These are phyloP conservation scores for Alces alces DNA, from an alignment of 2,113 vertebrate genomes.

Conservation along the genomic window DNA sequence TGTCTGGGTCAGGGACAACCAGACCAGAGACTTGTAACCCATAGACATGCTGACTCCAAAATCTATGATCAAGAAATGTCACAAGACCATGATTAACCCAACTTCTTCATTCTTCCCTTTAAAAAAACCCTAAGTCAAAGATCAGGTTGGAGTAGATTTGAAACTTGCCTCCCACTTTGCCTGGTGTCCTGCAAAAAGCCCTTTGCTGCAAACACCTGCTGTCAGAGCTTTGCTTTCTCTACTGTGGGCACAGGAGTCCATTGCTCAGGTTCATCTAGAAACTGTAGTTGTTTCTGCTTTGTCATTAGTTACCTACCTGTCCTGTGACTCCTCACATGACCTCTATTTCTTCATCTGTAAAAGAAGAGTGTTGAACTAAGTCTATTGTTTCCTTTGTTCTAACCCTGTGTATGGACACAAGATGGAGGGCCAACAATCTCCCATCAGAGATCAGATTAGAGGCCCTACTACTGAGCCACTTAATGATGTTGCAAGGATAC, in stretches of 20 bases:
- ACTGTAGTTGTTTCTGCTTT: not conserved
- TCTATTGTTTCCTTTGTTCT: not conserved
- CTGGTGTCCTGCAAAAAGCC: not conserved
- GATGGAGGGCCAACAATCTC: not conserved
- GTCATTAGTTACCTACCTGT: not conserved
- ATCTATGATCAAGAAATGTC: not conserved
- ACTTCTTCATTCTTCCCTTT: not conserved
- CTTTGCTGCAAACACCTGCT: not conserved
- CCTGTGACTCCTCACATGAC: not conserved
- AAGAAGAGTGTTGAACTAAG: not conserved
- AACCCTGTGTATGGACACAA: not conserved
- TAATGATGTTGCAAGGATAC: not conserved
- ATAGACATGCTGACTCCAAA: not conserved
- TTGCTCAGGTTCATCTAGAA: not conserved
- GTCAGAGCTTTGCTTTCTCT: not conserved
- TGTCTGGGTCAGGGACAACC: not conserved
- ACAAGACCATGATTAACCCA: not conserved
- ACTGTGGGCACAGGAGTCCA: not conserved
- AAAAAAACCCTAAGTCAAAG: not conserved
- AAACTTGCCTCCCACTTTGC: not conserved
- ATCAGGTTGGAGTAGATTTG: not conserved
- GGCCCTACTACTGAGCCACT: not conserved
- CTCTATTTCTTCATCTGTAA: not conserved
- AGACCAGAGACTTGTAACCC: not conserved
- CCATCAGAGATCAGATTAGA: conserved; percentile 8